Conservation (phyloP, 2,797 vertebrate species). For the Gouania willdenowi region DNA sequence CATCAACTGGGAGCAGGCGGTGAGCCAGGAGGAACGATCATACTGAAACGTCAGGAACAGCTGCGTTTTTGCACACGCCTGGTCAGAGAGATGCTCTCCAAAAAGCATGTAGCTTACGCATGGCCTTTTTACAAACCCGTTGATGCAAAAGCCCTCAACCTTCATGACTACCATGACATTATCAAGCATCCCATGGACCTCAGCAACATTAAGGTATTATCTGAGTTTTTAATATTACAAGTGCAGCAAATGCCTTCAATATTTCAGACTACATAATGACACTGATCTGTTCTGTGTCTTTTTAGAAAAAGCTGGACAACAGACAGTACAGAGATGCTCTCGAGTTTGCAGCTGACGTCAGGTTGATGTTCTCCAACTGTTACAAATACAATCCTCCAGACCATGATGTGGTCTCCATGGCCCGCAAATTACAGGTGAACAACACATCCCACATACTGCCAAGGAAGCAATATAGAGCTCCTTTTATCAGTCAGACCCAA, state of each 20-base stretch:
- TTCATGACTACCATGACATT: conserved; percentile 92
- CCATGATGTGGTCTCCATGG: conserved; percentile 92
- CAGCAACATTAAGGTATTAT: conserved; percentile 82
- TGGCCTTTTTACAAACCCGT: conserved; percentile 95
- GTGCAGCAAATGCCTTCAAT: background rate
- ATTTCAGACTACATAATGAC: background rate
- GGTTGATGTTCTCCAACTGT: conserved; percentile 96
- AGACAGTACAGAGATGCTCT: conserved; percentile 86
- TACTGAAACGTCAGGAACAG: conserved; percentile 56
- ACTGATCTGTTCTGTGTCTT: conserved; percentile 1
- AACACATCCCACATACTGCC: no score
- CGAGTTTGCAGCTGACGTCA: conserved; percentile 88
- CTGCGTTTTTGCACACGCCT: conserved; percentile 54
- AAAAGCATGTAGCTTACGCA: conserved; percentile 87
- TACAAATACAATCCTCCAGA: conserved; percentile 95
- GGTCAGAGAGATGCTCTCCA: conserved; percentile 67
- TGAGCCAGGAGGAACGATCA: conserved; percentile 22
- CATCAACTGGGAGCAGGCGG: conserved; percentile 37
- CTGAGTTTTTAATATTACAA: background rate
- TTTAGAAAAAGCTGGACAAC: conserved; percentile 85
- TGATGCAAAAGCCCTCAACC: conserved; percentile 74
- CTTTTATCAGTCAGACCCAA: no score
- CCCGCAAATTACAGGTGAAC: conserved; percentile 87
- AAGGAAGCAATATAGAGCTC: background rate
- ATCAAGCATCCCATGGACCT: conserved; percentile 87